Conservation (phyloP, 53 echinoderm and acorn worm genomes). For the Stichopus horrens region DNA sequence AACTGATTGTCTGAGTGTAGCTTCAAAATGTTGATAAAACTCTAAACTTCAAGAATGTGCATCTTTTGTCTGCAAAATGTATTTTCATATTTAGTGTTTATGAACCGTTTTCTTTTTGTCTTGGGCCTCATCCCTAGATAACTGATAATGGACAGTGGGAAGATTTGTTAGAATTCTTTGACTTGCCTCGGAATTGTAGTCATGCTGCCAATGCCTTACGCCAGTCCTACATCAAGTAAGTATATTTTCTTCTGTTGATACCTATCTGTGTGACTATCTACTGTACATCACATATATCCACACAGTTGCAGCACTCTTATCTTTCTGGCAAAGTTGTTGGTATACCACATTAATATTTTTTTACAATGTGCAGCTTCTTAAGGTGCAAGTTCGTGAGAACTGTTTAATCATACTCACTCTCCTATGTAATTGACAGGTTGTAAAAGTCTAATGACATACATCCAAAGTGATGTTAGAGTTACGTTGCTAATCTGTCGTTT, state of each 20-base stretch:
- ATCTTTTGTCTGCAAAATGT: neutral
- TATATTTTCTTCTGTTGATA: neutral
- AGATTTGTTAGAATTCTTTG: constrained; percentile 62
- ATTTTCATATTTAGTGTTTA: neutral
- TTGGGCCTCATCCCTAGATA: constrained; percentile 48
- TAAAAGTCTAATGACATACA: too few species aligned
- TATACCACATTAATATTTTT: too few species aligned
- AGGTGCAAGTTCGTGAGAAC: too few species aligned
- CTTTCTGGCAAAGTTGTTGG: too few species aligned
- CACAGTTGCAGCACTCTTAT: too few species aligned
- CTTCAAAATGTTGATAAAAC: neutral
- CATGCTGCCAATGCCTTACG: constrained; percentile 74
- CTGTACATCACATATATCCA: too few species aligned
- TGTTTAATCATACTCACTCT: too few species aligned
- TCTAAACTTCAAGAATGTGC: neutral
- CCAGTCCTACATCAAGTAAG: constrained; percentile 74
- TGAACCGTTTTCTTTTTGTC: neutral
- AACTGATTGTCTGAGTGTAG: neutral
- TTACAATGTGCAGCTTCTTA: too few species aligned
- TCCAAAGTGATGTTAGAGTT: too few species aligned
- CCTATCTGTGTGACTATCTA: too few species aligned
- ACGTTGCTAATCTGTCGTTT: too few species aligned
- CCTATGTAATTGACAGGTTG: too few species aligned
- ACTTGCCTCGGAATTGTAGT: constrained; percentile 61
- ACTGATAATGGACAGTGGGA: constrained; percentile 76